Conservation (phyloP, 2,797 vertebrate genomes). For the Brotogeris chrysoptera region DNA sequence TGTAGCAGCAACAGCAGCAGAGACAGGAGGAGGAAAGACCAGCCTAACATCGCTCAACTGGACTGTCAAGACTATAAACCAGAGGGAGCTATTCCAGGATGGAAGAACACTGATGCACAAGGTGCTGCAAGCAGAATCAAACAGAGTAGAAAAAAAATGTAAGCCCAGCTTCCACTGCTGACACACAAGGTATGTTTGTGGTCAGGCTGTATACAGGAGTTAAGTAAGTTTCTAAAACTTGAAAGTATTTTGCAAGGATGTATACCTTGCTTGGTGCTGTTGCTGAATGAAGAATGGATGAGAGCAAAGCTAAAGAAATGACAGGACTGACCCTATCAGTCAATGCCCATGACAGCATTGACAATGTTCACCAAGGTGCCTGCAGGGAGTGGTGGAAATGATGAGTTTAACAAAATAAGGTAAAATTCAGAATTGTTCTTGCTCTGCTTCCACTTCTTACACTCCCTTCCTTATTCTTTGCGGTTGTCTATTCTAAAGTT, state of each 20-base stretch:
- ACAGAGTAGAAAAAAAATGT: not conserved
- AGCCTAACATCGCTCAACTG: not conserved
- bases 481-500: not conserved
- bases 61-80: not conserved
- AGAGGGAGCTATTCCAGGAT: not conserved
- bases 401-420: not conserved
- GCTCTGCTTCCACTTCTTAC: not conserved
- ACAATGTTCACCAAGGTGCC: not conserved
- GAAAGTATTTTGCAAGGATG: not conserved
- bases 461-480: not conserved
- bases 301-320: not conserved
- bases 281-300: not conserved
- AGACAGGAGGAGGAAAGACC: not conserved
- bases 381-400: not conserved
- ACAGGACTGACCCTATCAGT: not conserved
- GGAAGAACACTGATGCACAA: not conserved
- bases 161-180: not conserved
- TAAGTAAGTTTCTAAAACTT: not conserved
- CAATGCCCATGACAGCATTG: accelerated
- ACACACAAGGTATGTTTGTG: not conserved
- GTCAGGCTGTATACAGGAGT: not conserved
- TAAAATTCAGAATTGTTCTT: not conserved
- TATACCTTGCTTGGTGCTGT: not conserved
- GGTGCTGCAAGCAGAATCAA: not conserved
- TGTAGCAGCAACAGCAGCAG: not conserved